phyloP scores from a whole-genome alignment of 1,140 invertebrate species.

The Drosophila trapezifrons region DNA sequence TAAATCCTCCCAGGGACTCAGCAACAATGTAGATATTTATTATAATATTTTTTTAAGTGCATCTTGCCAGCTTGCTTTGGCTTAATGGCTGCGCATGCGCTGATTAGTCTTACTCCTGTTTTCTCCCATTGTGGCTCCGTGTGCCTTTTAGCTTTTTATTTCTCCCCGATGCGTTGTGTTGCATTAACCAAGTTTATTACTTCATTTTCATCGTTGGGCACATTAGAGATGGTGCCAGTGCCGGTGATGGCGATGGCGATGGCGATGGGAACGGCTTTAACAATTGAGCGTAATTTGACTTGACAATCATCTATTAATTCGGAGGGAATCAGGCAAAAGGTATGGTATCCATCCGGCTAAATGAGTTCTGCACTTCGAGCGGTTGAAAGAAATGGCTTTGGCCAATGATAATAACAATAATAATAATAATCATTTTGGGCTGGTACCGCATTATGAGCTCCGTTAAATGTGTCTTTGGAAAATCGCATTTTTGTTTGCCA shows the following conservation, averaged over 20 bases:
- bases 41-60: constrained; percentile 5
- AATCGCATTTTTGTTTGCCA: neutral
- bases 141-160: constrained; percentile 31
- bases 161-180: constrained; percentile 60
- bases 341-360: constrained; percentile 15
- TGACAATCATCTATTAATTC: constrained; percentile 69
- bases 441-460: neutral
- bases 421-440: constrained; percentile 9
- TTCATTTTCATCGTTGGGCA: constrained; percentile 64
- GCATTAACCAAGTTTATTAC: constrained; percentile 74
- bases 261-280: constrained; percentile 42
- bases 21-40: neutral
- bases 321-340: constrained; percentile 35
- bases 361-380: constrained; percentile 17
- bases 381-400: neutral
- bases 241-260: constrained; percentile 22
- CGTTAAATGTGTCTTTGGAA: neutral
- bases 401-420: neutral
- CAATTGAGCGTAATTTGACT: constrained; percentile 63
- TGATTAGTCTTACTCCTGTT: constrained; percentile 63
- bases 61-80: constrained; percentile 12
- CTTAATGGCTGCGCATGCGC: constrained; percentile 64
- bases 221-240: constrained; percentile 62
- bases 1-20: too few species aligned
- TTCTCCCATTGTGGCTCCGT: constrained; percentile 53